A percentile compares a stretch with the other conserved stretches of the same genome.
Conservation (phyloP, 2,113 vertebrate species). For the Platichthys flesus region DNA sequence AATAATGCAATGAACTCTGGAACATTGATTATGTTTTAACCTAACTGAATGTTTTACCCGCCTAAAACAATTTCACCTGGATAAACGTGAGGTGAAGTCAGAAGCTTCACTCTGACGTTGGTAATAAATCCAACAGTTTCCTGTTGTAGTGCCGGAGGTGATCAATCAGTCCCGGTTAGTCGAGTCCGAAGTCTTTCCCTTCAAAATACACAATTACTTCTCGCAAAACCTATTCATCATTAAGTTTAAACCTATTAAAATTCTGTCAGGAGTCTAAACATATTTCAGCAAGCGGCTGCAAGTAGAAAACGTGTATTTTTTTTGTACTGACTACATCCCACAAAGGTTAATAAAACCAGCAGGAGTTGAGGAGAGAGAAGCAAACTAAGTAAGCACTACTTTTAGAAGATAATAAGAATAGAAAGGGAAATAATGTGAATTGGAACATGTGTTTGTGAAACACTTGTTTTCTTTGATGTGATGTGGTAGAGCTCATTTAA, state of each 20-base stretch:
- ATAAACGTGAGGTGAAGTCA: not conserved
- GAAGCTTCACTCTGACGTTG: not conserved
- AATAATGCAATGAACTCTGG: slow-evolving; percentile 18
- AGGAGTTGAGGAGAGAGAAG: not conserved
- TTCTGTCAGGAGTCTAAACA: not conserved
- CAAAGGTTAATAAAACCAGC: not conserved
- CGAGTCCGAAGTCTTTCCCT: not conserved
- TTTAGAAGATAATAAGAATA: too few species aligned
- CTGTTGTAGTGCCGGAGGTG: not conserved
- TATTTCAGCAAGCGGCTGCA: not conserved
- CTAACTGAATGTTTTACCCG: not conserved
- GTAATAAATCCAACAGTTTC: not conserved
- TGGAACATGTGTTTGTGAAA: too few species aligned
- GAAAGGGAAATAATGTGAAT: too few species aligned
- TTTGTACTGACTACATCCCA: not conserved
- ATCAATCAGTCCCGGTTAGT: slow-evolving; percentile 2
- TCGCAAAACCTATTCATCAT: not conserved
- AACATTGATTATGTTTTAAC: slow-evolving; percentile 15
- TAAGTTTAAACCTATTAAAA: not conserved
- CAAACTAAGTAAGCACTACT: not conserved
- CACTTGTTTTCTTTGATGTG: too few species aligned
- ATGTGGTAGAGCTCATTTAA: too few species aligned
- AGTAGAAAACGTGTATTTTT: not conserved
- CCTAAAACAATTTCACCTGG: not conserved
- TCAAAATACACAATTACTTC: not conserved